Evolutionary conservation across 2,113 vertebrate genomes (phyloP), one percentile per base, ranked within the genome.

Genomic region (Ancistrus triradiatus): DNA sequence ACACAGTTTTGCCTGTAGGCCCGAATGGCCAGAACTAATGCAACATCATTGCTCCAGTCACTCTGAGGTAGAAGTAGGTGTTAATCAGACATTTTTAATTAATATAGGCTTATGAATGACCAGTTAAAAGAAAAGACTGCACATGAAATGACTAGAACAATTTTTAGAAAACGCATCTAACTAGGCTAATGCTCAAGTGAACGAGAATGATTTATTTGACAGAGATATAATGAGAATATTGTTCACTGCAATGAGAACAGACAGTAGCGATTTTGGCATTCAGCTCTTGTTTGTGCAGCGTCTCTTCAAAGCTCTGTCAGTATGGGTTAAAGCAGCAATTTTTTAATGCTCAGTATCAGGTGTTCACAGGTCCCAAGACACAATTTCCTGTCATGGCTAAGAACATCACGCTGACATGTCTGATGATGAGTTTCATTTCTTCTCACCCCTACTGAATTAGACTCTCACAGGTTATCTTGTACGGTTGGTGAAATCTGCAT

Each of bases 301-400:
- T 57, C 61, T 21, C 35, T 44, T 49, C 10, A 50, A 27, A 44
- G 42, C n/a, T 57, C 50, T 40, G 49, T 69, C 52, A 59, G 13
- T 51, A 33, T 37, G 42, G 31, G 25, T 72, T 37, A 60, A 33
- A 38, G 40, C 13, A 65, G 35, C 11, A 28, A 68, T 61, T 59
- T 40, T 63, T 59, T 35, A 28, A 52, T 64, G 25, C 42, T 58
- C 14, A 24, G 35, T 59, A 53, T 51, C 22, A 53, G 35, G 42
- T 24, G 11, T 35, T 31, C 24, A 43, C 48, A 14, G 42, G 14
- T 53, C 25, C 11, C 9, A 35, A n/a, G 28, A 51, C n/a, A 50
- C 17, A 38, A 43, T 27, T 33, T n/a, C 4, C 24, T 63, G 38
- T 53, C 21, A 63, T 27, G 11, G 35, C 15, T 18, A 28, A 42